Conservation (phyloP, 2,797 vertebrate genomes). For the Pantherophis alleghaniensis region DNA sequence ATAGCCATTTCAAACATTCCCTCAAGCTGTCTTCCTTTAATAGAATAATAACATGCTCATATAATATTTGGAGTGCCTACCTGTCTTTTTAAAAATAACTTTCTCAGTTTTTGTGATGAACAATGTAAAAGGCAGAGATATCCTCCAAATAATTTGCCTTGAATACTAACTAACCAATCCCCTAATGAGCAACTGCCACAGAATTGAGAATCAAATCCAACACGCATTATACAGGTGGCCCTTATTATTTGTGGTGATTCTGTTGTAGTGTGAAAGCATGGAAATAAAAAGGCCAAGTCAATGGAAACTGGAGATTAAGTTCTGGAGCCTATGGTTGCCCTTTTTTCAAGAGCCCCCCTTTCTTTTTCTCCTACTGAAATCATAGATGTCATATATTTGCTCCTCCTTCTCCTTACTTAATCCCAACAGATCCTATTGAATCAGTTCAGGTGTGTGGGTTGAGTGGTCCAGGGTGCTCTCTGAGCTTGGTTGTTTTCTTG, state of each 20-base stretch:
- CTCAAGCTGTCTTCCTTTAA: background rate
- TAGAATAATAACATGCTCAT: background rate
- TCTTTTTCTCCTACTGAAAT: background rate
- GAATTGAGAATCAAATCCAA: background rate
- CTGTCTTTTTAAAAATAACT: background rate
- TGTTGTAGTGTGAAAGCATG: background rate
- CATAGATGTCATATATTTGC: background rate
- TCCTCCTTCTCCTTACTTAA: background rate
- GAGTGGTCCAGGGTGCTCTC: background rate
- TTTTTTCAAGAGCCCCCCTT: background rate
- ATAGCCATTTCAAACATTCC: background rate
- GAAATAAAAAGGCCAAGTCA: background rate
- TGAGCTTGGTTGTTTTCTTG: background rate
- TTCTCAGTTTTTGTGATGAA: background rate
- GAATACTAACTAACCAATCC: background rate
- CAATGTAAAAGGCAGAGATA: background rate
- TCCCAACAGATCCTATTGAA: background rate
- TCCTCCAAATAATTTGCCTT: background rate
- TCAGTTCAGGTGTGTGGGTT: background rate
- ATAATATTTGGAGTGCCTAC: background rate
- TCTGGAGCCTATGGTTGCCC: background rate
- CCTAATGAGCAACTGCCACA: background rate
- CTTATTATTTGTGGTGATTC: background rate
- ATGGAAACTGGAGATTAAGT: background rate
- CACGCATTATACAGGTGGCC: background rate